Percentiles rank a stretch among this genome's conserved stretches.
Conservation (phyloP, 2,888 invertebrate species). For the Poecilobothrus nobilitatus region DNA sequence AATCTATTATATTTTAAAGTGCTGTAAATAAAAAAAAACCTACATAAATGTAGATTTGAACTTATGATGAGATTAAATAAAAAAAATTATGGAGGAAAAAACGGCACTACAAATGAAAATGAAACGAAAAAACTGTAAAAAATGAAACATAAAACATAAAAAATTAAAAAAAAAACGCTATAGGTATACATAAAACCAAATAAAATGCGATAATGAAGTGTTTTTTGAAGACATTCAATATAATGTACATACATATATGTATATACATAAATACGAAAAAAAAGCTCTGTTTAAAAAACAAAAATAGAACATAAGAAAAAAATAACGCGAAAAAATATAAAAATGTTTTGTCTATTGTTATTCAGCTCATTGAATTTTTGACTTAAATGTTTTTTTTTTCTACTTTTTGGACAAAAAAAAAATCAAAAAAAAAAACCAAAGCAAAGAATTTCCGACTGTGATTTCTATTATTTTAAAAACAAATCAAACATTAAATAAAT, state of each 20-base stretch:
- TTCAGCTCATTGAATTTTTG: neutral
- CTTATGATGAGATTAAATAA: neutral
- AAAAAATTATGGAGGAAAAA: no score
- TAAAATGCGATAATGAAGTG: constrained; percentile 1
- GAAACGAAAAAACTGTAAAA: no score
- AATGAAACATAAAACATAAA: no score
- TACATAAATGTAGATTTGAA: neutral
- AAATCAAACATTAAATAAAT: no score
- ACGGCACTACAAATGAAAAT: no score
- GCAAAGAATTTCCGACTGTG: neutral
- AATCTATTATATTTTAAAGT: no score
- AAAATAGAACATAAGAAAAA: no score
- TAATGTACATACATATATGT: neutral
- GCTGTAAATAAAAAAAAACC: neutral
- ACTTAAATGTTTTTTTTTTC: no score
- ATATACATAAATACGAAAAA: neutral
- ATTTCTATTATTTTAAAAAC: neutral
- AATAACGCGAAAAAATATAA: no score
- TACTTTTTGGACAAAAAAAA: neutral
- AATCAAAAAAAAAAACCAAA: neutral
- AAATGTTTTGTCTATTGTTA: neutral
- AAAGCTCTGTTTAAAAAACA: no score
- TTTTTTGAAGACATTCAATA: neutral
- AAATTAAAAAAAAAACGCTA: no score
- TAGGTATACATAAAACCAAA: neutral